These are phyloP conservation scores for Amblyornis subalaris DNA, from an alignment of 2,113 vertebrate species.

Conservation along the genomic window DNA sequence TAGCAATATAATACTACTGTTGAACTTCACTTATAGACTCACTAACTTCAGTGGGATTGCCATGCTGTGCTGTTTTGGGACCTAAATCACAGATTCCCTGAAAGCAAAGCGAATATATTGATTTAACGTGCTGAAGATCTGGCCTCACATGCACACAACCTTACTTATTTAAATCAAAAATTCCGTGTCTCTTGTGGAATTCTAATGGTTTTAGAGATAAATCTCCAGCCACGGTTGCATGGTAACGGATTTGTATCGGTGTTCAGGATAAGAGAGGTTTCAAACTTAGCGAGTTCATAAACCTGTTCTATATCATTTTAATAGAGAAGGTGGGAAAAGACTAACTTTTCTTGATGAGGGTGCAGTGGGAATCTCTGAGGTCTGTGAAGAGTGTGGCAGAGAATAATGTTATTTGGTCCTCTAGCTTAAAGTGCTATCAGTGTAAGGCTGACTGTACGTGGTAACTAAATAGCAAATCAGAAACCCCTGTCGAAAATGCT, in stretches of 20 bases:
- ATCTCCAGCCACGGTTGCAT: not conserved
- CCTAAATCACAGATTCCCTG: not conserved
- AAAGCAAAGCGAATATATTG: not conserved
- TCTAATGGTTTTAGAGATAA: not conserved
- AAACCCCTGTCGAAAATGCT: constrained; percentile 37
- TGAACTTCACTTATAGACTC: not conserved
- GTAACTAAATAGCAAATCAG: constrained; percentile 37
- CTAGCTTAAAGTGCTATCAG: constrained; percentile 7
- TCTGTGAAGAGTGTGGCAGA: not conserved
- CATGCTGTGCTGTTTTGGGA: not conserved
- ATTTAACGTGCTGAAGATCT: not conserved
- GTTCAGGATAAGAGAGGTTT: not conserved
- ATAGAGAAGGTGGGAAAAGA: not conserved
- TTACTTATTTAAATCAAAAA: not conserved
- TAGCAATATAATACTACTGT: not conserved
- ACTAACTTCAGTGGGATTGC: not conserved
- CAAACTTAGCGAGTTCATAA: not conserved
- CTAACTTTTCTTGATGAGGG: not conserved
- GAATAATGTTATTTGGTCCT: not conserved
- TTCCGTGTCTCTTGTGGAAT: not conserved
- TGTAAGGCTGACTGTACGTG: not conserved
- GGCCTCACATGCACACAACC: not conserved
- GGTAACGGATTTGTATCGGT: rapidly evolving
- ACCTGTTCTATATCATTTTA: not conserved
- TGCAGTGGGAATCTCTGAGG: not conserved